A percentile compares a stretch with the other conserved stretches of the same genome.
phyloP scores from a whole-genome alignment of 1,140 invertebrate genomes.

The Adelges cooleyi region DNA sequence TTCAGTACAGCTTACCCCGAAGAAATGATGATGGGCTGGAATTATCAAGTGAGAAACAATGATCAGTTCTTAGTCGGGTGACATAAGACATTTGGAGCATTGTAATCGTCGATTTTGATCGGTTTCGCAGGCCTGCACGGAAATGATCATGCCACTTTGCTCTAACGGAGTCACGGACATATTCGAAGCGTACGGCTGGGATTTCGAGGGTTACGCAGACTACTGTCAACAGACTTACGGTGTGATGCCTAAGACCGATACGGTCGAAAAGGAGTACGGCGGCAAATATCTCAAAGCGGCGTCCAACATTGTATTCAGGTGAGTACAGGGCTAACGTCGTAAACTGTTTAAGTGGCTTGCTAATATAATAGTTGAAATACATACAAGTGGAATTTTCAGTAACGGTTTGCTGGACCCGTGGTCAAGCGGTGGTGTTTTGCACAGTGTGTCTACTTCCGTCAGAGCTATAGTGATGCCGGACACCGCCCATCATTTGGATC shows the following conservation, averaged over 20 bases:
- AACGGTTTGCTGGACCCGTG: conserved; percentile 89
- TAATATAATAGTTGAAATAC: too few species aligned
- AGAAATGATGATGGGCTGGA: conserved; percentile 61
- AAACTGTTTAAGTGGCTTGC: background rate
- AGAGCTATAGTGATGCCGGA: conserved; percentile 69
- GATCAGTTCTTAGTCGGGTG: too few species aligned
- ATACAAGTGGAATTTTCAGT: too few species aligned
- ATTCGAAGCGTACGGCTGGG: conserved; percentile 67
- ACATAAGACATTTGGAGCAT: too few species aligned
- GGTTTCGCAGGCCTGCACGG: conserved; percentile 71
- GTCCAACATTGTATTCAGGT: conserved; percentile 77
- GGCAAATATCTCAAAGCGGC: conserved; percentile 55
- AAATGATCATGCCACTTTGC: conserved; percentile 93
- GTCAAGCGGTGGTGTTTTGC: conserved; percentile 77
- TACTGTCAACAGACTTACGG: conserved; percentile 58
- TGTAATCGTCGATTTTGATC: too few species aligned
- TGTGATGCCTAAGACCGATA: conserved; percentile 51
- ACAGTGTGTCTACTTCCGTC: conserved; percentile 53
- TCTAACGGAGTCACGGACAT: conserved; percentile 65
- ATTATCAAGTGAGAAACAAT: conserved; percentile 67
- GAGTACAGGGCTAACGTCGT: too few species aligned
- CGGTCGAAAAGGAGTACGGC: conserved; percentile 66
- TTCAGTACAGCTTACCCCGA: conserved; percentile 47
- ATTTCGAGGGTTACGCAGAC: conserved; percentile 52
- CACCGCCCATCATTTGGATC: conserved; percentile 86